Conservation (phyloP, 2,797 vertebrate genomes). For the Taenioides sp. region DNA sequence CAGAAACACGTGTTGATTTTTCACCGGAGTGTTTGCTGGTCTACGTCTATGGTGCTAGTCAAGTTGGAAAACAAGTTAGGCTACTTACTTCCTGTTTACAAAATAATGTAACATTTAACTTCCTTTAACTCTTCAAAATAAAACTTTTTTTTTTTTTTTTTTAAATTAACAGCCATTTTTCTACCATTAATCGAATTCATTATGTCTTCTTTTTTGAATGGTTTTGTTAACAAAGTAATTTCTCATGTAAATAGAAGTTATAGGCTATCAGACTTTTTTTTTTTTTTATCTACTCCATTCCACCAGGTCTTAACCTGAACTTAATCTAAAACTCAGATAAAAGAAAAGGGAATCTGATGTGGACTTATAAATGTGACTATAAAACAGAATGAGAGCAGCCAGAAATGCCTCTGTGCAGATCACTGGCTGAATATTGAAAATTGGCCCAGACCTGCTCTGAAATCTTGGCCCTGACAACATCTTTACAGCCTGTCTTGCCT, state of each 20-base stretch:
- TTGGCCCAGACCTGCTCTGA: not conserved
- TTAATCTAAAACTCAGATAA: not conserved
- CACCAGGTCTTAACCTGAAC: too few species aligned
- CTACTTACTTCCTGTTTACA: not conserved
- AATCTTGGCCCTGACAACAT: not conserved
- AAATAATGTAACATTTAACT: not conserved
- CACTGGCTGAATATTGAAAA: not conserved
- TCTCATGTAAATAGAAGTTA: too few species aligned
- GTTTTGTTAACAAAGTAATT: too few species aligned
- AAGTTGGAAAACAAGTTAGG: not conserved
- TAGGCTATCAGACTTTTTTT: too few species aligned
- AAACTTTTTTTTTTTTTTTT: not conserved
- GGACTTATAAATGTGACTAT: not conserved
- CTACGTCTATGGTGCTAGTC: not conserved
- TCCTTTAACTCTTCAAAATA: not conserved
- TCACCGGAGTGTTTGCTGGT: too few species aligned
- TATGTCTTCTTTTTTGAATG: too few species aligned
- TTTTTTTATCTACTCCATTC: too few species aligned
- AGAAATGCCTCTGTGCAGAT: not conserved
- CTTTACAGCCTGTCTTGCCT: constrained; percentile 12
- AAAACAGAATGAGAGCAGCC: not conserved
- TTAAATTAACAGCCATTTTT: too few species aligned
- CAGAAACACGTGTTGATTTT: not conserved
- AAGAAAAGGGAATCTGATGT: not conserved
- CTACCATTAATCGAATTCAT: too few species aligned